A percentile compares a stretch with the other conserved stretches of the same genome.
phyloP scores from a whole-genome alignment of 2,888 invertebrate species.

The Nudaria mundana region DNA sequence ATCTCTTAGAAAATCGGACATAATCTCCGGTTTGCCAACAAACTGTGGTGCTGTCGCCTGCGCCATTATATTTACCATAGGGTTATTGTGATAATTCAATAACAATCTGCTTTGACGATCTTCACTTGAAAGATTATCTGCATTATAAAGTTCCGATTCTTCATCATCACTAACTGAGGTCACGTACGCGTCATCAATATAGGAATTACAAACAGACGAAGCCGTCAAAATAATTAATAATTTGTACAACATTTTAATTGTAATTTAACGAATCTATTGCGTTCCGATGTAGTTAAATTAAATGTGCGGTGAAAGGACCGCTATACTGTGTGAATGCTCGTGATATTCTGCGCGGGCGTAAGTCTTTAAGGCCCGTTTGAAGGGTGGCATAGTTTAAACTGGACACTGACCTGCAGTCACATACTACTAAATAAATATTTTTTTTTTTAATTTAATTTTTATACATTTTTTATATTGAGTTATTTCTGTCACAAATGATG shows the following conservation, averaged over 20 bases:
- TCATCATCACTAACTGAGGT: slow-evolving; percentile 14
- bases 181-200: slow-evolving; percentile 19
- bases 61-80: slow-evolving; percentile 45
- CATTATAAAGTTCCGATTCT: background rate
- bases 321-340: slow-evolving; percentile 7
- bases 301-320: background rate
- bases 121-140: slow-evolving; percentile 2
- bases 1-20: slow-evolving; percentile 60
- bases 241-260: slow-evolving; percentile 7
- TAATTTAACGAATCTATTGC: too few relatives aligned
- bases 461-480: too few relatives aligned
- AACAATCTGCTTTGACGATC: slow-evolving; percentile 33
- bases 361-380: background rate
- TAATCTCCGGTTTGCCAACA: slow-evolving; percentile 35
- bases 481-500: too few relatives aligned
- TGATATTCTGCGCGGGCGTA: slow-evolving; percentile 2
- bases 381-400: too few relatives aligned
- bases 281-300: background rate
- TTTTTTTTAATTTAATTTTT: too few relatives aligned
- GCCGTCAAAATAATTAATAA: slow-evolving; percentile 11
- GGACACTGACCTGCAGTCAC: too few relatives aligned
- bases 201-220: slow-evolving; percentile 7
- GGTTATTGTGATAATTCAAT: slow-evolving; percentile 37
- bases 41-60: slow-evolving; percentile 39
- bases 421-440: too few relatives aligned